Conservation (phyloP, 1,140 invertebrate species). For the Spodoptera litura region DNA sequence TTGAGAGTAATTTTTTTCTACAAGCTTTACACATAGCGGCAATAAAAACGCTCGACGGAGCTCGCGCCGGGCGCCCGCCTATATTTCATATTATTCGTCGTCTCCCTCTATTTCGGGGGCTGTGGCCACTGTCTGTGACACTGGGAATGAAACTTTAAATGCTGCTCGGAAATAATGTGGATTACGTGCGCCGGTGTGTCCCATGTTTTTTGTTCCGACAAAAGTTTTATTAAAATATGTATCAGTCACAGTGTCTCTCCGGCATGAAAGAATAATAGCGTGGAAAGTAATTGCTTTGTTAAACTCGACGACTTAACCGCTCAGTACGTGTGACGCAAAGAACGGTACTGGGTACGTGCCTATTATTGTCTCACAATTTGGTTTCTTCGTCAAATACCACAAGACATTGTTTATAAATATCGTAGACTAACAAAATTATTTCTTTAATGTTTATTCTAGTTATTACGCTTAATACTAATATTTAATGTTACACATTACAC, state of each 20-base stretch:
- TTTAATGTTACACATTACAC: too few species aligned
- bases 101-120: conserved; percentile 49
- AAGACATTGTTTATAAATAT: too few species aligned
- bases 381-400: too few species aligned
- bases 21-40: conserved; percentile 73
- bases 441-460: too few species aligned
- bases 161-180: conserved; percentile 64
- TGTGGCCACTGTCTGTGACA: conserved; percentile 56
- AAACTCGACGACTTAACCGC: not conserved
- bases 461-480: too few species aligned
- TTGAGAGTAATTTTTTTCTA: conserved; percentile 79
- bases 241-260: conserved; percentile 26
- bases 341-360: too few species aligned
- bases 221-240: conserved; percentile 50
- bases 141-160: conserved; percentile 75
- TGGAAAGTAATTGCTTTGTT: conserved; percentile 19
- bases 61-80: conserved; percentile 62
- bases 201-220: conserved; percentile 50
- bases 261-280: conserved; percentile 23
- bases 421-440: too few species aligned
- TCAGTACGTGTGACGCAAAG: too few species aligned
- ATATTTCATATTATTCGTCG: conserved; percentile 69
- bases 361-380: too few species aligned
- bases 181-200: conserved; percentile 60
- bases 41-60: conserved; percentile 71